A percentile compares a stretch with the other conserved stretches of the same genome.
Evolutionary conservation across 2,888 invertebrate genomes (phyloP).

Genomic region (Hydrotaea diabolus): DNA sequence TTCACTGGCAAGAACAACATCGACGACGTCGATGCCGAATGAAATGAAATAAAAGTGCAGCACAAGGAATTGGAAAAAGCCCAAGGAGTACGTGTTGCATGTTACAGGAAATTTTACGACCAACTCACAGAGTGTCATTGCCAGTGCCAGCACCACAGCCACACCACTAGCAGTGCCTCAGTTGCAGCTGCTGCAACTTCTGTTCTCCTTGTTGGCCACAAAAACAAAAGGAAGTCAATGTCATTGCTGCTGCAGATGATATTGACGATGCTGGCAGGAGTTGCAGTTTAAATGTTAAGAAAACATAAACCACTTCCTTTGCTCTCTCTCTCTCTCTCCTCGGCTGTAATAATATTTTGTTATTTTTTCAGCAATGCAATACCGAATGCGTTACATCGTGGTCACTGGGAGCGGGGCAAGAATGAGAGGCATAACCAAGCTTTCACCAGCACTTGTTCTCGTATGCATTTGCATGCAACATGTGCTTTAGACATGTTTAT

Average conservation of each 20-base stretch:
- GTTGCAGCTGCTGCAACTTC: neutral
- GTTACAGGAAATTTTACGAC: too few species aligned
- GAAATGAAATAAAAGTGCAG: neutral
- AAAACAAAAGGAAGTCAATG: slow-evolving; percentile 7
- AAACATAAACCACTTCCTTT: neutral
- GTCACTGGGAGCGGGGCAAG: neutral
- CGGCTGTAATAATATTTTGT: neutral
- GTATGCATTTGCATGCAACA: neutral
- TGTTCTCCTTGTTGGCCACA: neutral
- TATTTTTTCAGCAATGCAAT: neutral
- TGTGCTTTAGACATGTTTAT: neutral
- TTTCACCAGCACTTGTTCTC: too few species aligned
- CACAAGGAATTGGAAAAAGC: neutral
- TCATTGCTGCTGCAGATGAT: neutral
- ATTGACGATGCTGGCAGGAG: neutral
- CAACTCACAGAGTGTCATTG: neutral
- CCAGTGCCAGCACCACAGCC: too few species aligned
- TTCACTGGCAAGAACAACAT: neutral
- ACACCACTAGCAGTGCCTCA: too few species aligned
- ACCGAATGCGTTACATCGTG: neutral
- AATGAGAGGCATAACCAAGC: neutral
- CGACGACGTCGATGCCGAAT: neutral
- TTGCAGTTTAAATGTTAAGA: neutral
- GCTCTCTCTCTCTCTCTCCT: neutral
- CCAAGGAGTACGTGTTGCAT: slow-evolving; percentile 1